These are phyloP conservation scores for Acrossocheilus wenchowensis DNA, from an alignment of 2,797 vertebrate species.

Conservation along the genomic window DNA sequence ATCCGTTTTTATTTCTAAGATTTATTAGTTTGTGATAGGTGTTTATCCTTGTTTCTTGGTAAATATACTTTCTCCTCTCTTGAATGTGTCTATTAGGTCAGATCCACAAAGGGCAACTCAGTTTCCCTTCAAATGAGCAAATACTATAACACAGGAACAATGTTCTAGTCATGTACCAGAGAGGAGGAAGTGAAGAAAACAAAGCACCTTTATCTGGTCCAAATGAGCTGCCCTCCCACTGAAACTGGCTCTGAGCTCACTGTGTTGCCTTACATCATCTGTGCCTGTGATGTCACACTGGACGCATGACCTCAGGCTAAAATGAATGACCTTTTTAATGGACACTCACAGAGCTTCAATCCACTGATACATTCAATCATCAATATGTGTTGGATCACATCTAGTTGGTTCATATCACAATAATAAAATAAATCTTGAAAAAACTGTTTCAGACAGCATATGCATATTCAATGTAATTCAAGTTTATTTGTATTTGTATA, in stretches of 20 bases:
- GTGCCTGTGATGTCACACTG: constrained; percentile 49
- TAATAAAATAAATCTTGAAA: no score
- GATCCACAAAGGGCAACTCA: constrained; percentile 57
- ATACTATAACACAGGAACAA: constrained; percentile 61
- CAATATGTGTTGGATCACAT: background rate
- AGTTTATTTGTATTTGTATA: background rate
- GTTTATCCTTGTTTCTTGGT: background rate
- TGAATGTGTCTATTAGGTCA: constrained; percentile 50
- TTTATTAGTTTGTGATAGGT: background rate
- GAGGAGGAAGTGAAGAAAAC: constrained; percentile 60
- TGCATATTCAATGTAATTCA: background rate
- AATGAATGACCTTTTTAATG: constrained; percentile 18
- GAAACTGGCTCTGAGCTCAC: constrained; percentile 48
- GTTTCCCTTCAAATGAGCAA: constrained; percentile 54
- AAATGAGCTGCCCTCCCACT: constrained; percentile 50
- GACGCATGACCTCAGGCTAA: constrained; percentile 43
- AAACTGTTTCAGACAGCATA: background rate
- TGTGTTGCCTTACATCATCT: constrained; percentile 55
- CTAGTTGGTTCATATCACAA: background rate
- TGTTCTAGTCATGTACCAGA: constrained; percentile 57
- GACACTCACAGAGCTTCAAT: background rate
- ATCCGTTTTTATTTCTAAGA: background rate
- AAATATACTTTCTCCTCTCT: constrained; percentile 32
- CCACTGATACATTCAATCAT: background rate
- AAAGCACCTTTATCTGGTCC: constrained; percentile 63